phyloP scores from a whole-genome alignment of 2,797 vertebrate species.

The Helarctos malayanus region DNA sequence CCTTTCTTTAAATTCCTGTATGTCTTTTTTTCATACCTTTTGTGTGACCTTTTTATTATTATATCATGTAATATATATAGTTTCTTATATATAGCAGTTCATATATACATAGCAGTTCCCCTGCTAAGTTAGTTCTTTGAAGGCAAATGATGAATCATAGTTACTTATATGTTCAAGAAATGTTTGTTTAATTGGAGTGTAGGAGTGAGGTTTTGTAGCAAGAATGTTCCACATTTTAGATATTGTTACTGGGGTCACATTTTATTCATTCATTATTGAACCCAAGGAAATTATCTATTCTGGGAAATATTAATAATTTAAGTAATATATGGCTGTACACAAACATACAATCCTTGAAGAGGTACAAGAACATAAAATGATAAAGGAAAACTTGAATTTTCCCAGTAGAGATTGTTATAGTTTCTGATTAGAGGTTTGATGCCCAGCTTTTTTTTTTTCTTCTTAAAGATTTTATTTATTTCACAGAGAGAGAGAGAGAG shows the following conservation, averaged over 20 bases:
- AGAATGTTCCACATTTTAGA: not conserved
- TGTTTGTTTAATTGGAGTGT: slow-evolving; percentile 21
- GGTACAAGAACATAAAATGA: not conserved
- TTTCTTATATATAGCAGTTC: not conserved
- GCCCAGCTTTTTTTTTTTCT: not conserved
- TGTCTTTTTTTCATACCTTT: not conserved
- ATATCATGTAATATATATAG: not conserved
- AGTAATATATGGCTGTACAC: not conserved
- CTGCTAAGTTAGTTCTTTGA: not conserved
- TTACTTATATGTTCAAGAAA: not conserved
- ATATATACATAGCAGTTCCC: too few relatives aligned
- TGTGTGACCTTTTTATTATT: not conserved
- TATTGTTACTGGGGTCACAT: not conserved
- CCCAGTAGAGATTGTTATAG: not conserved
- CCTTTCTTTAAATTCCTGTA: not conserved
- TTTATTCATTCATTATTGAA: slow-evolving; percentile 3
- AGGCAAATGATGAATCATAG: not conserved
- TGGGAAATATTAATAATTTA: slow-evolving; percentile 4
- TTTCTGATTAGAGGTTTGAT: slow-evolving; percentile 55
- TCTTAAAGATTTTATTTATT: too few relatives aligned
- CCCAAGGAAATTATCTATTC: not conserved
- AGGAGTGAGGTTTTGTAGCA: not conserved
- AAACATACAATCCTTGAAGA: slow-evolving; percentile 11
- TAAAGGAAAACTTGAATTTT: slow-evolving; percentile 8
- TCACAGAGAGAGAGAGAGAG: too few relatives aligned